phyloP scores from a whole-genome alignment of 2,113 vertebrate species.

The Pelmatolapia mariae region DNA sequence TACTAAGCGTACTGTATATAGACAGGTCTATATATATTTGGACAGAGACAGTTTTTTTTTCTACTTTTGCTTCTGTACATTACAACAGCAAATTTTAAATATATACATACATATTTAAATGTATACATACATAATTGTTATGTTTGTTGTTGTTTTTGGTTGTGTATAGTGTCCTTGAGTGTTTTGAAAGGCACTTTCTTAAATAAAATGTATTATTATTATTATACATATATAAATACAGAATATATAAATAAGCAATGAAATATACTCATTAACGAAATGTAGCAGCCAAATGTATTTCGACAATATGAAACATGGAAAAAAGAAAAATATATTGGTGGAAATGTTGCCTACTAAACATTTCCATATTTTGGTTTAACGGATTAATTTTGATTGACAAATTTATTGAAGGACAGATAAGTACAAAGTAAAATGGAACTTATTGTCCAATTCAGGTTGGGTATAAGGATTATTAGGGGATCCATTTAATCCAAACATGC shows the following conservation, averaged over 20 bases:
- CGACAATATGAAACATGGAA: not conserved
- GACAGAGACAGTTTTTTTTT: accelerated
- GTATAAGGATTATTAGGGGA: not conserved
- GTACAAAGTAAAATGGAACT: not conserved
- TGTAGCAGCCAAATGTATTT: not conserved
- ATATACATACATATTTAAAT: not conserved
- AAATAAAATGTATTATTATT: not conserved
- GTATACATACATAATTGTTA: not conserved
- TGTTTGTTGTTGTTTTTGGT: not conserved
- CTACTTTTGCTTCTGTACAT: not conserved
- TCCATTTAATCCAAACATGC: not conserved
- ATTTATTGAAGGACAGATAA: not conserved
- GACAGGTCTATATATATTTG: not conserved
- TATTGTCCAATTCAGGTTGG: not conserved
- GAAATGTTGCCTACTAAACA: not conserved
- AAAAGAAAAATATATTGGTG: accelerated
- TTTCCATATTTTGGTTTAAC: not conserved
- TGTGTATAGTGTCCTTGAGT: not conserved
- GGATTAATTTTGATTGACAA: not conserved
- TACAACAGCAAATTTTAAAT: accelerated
- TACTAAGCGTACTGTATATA: not conserved
- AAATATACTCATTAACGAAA: not conserved
- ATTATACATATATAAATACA: not conserved
- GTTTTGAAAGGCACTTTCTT: not conserved
- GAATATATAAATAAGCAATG: not conserved